Evolutionary conservation across 2,113 vertebrate species (phyloP).

Genomic region (Plecturocebus donacophilus): DNA sequence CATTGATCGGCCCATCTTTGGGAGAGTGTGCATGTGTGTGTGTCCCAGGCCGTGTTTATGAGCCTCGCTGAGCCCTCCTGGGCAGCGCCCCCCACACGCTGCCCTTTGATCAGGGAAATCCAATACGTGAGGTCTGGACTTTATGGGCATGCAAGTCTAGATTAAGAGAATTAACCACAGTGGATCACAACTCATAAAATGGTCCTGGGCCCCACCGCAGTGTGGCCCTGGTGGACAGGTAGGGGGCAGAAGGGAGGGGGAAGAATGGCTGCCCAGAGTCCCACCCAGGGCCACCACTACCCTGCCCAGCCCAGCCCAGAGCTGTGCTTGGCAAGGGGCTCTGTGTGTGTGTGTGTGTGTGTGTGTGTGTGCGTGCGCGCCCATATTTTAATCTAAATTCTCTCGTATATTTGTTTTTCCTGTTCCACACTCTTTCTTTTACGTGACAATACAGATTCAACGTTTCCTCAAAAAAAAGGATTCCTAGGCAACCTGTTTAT

Average conservation of each 20-base stretch:
- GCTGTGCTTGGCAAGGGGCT: background rate
- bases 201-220: slow-evolving; percentile 83
- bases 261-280: slow-evolving; percentile 41
- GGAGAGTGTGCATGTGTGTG: slow-evolving; percentile 61
- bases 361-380: too few relatives aligned
- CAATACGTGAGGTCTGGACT: slow-evolving; percentile 86
- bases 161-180: slow-evolving; percentile 88
- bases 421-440: background rate
- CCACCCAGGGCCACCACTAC: background rate
- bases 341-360: too few relatives aligned
- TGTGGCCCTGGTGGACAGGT: slow-evolving; percentile 70
- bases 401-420: background rate
- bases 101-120: slow-evolving; percentile 87
- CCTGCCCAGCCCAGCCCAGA: background rate
- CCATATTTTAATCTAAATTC: background rate
- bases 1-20: slow-evolving; percentile 72
- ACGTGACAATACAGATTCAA: accelerated
- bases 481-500: accelerated
- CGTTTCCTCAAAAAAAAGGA: background rate
- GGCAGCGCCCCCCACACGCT: slow-evolving; percentile 76
- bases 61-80: slow-evolving; percentile 78
- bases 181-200: slow-evolving; percentile 86
- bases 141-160: slow-evolving; percentile 85
- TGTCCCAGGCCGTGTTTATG: slow-evolving; percentile 80
- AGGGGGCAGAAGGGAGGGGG: background rate